Evolutionary conservation across 2,113 vertebrate genomes (phyloP), one percentile per base, ranked within the genome.

Genomic region (Larimichthys polyactis): DNA sequence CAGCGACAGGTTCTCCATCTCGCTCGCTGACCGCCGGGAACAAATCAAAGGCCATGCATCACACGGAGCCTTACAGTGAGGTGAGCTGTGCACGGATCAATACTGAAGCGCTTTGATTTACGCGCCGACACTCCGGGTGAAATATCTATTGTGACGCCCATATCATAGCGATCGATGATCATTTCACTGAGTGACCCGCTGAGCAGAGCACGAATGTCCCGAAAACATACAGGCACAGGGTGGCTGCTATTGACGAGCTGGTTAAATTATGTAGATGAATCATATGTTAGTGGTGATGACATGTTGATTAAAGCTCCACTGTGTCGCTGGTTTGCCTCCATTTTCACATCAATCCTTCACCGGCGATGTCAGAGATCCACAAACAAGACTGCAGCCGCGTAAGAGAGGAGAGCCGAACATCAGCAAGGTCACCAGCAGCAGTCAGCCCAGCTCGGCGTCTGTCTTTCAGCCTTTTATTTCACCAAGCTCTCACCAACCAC

Each of bases 41-140:
- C 76, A 7, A 83, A 87, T 78, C 70, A 72, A 9, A 85, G 77
- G 24, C 62, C 4, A 80, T 88, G 81, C 78, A 64, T 88, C 86
- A 70, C 20, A 0, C 4, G 0, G 55, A 2, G 55, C 74, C 58
- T 58, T 32, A 57, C 43, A 0, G 55, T 27, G 72, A 46, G n/a
- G 11, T 1, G 43, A 44, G 82, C 52, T 4, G 66, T 19, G 55
- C 57, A 29, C 5, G 3, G 68, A 22, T 89, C 83, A 4, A 88
- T 84, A 84, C 66, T 14, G 40, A 84, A n/a, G 72, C 1, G 22
- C 78, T 84, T 58, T 87, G 83, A 91, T 90, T 90, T 84, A 88
- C 78, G 67, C 52, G 3, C 24, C 12, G 2, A 64, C 67, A 9
- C 65, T 29, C 43, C 52, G 16, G 74, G 57, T 81, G 77, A 81